Percentiles rank a stretch among this genome's conserved stretches.
These are phyloP conservation scores for Prionailurus bengalensis DNA, from an alignment of 2,113 vertebrate genomes.

Conservation along the genomic window DNA sequence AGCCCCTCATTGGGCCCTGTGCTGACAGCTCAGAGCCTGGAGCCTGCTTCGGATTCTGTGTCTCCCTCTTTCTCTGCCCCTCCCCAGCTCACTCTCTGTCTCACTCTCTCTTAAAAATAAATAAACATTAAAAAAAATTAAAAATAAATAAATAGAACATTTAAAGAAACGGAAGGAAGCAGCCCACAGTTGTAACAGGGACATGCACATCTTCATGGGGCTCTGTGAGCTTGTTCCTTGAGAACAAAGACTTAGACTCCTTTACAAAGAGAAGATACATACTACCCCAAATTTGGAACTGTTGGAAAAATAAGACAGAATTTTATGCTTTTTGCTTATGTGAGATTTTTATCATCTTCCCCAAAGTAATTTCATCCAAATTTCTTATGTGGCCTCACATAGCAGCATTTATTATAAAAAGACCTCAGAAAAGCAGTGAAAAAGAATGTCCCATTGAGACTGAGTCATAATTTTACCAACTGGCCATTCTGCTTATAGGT, in stretches of 20 bases:
- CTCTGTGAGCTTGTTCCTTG: neutral
- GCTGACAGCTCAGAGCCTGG: too few relatives aligned
- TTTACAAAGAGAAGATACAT: neutral
- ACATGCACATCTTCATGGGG: neutral
- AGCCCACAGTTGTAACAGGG: neutral
- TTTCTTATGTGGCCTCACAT: slow-evolving; percentile 38
- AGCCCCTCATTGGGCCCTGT: too few relatives aligned
- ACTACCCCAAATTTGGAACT: neutral
- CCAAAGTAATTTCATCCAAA: slow-evolving; percentile 57
- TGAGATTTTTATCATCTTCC: slow-evolving; percentile 64
- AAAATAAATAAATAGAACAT: too few relatives aligned
- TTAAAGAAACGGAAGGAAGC: neutral
- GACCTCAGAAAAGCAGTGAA: neutral
- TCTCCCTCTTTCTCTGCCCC: too few relatives aligned
- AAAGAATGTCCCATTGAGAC: neutral
- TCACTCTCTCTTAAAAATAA: too few relatives aligned
- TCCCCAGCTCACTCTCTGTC: too few relatives aligned
- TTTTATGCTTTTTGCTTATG: slow-evolving; percentile 62
- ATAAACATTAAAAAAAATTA: too few relatives aligned
- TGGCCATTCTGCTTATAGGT: neutral
- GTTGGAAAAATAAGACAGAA: slow-evolving; percentile 56
- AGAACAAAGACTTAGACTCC: slow-evolving; percentile 3
- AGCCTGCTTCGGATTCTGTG: too few relatives aligned
- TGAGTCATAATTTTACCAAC: slow-evolving; percentile 10
- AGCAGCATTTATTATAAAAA: slow-evolving; percentile 33